These are phyloP conservation scores for Lepilemur ruficaudatus DNA, from an alignment of 2,797 vertebrate species.

Conservation along the genomic window DNA sequence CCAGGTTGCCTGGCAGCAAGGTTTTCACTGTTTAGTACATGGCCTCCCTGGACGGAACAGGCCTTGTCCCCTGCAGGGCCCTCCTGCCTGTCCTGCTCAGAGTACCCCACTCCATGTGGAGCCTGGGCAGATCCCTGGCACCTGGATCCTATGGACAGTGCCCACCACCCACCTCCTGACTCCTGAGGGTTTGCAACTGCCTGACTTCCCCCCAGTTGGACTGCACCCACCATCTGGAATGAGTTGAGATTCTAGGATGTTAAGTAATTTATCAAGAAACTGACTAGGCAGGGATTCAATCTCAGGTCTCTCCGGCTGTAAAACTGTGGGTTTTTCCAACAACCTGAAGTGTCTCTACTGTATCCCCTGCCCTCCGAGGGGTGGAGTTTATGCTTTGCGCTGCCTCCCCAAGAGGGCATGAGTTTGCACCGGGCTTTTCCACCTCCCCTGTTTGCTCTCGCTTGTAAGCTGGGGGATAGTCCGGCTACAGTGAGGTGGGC, in stretches of 20 bases:
- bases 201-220: rapidly evolving
- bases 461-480: not conserved
- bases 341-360: not conserved
- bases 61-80: not conserved
- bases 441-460: not conserved
- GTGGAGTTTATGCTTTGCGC: not conserved
- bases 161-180: not conserved
- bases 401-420: not conserved
- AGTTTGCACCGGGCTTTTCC: not conserved
- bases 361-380: not conserved
- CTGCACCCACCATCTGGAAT: not conserved
- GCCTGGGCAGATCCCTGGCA: not conserved
- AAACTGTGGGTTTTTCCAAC: not conserved
- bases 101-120: not conserved
- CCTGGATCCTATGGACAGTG: not conserved
- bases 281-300: not conserved
- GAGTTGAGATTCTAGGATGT: not conserved
- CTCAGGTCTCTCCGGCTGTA: not conserved
- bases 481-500: not conserved
- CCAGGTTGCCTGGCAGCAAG: not conserved
- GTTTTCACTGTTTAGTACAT: not conserved
- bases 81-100: not conserved
- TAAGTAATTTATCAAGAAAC: not conserved
- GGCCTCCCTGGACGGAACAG: not conserved
- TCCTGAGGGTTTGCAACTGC: not conserved